phyloP scores from a whole-genome alignment of 2,888 invertebrate genomes.

The Drosophila conformis region DNA sequence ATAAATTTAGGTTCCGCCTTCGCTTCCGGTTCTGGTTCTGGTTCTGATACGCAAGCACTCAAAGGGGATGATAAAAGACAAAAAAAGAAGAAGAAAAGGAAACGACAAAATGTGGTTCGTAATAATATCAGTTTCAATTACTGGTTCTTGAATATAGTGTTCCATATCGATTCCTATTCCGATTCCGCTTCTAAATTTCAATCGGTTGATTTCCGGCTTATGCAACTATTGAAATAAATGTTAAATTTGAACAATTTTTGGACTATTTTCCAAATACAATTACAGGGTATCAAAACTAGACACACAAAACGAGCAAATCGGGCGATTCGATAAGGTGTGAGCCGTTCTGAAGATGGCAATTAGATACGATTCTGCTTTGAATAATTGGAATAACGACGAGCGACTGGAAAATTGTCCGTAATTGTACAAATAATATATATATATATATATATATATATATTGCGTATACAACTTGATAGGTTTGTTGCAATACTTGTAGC shows the following conservation, averaged over 20 bases:
- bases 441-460: background rate
- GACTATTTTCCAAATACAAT: background rate
- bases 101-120: background rate
- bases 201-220: background rate
- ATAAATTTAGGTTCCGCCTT: too few species aligned
- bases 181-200: background rate
- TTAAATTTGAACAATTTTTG: too few species aligned
- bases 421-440: background rate
- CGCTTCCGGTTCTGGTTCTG: too few species aligned
- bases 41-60: too few species aligned
- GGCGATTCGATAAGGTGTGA: slow-evolving; percentile 23
- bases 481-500: background rate
- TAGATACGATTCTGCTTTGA: slow-evolving; percentile 14
- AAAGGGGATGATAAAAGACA: too few species aligned
- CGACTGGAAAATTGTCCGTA: background rate
- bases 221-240: background rate
- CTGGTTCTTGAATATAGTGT: background rate
- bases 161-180: background rate
- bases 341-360: slow-evolving; percentile 29
- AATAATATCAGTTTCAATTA: background rate
- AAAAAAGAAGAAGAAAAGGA: background rate
- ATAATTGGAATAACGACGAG: slow-evolving; percentile 19
- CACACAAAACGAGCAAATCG: slow-evolving; percentile 51
- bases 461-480: background rate
- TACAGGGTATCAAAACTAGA: slow-evolving; percentile 30